These are phyloP conservation scores for Mylabris sibirica DNA, from an alignment of 2,888 invertebrate species.

Conservation along the genomic window DNA sequence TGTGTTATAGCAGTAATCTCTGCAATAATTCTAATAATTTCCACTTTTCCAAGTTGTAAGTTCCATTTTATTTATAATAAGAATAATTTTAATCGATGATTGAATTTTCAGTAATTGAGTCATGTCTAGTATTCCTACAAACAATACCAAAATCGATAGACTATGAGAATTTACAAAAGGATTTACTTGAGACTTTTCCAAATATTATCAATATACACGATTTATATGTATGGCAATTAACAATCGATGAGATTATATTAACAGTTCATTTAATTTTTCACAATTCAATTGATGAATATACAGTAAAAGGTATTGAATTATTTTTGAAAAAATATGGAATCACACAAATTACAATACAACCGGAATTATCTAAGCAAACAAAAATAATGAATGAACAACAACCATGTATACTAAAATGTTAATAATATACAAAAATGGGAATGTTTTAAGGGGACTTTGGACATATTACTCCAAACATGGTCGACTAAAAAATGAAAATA, in stretches of 20 bases:
- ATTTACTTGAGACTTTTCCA: neutral
- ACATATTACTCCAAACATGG: too few species aligned
- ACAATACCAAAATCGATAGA: neutral
- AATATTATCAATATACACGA: neutral
- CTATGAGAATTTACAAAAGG: constrained; percentile 4
- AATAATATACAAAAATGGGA: too few species aligned
- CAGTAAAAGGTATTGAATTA: neutral
- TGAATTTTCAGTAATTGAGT: neutral
- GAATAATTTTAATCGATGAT: neutral
- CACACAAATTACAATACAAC: neutral
- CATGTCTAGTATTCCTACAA: neutral
- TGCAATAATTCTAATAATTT: neutral
- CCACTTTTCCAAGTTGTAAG: neutral
- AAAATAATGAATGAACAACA: neutral
- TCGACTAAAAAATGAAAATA: too few species aligned
- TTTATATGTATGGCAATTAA: neutral
- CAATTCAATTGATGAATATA: neutral
- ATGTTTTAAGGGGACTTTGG: too few species aligned
- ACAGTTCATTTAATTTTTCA: neutral
- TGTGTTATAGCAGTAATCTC: neutral
- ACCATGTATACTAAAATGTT: neutral
- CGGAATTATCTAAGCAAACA: neutral
- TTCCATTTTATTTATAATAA: neutral
- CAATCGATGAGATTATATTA: neutral
- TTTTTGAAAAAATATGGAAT: neutral